Percentiles rank a stretch among this genome's conserved stretches.
phyloP scores from a whole-genome alignment of 2,797 vertebrate genomes.

The Diplodus puntazzo region DNA sequence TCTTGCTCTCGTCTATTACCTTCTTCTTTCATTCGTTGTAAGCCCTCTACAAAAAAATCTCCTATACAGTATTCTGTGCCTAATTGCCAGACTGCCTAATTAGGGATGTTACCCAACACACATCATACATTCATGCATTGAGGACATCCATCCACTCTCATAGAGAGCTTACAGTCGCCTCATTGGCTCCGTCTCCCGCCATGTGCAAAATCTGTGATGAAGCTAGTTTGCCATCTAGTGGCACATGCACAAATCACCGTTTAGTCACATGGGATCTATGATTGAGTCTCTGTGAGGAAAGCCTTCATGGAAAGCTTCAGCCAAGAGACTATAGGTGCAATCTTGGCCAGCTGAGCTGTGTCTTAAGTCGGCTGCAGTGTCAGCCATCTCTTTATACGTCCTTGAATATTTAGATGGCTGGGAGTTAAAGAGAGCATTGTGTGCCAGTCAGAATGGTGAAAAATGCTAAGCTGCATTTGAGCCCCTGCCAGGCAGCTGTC shows the following conservation, averaged over 20 bases:
- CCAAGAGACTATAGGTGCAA: slow-evolving; percentile 77
- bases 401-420: slow-evolving; percentile 85
- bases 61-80: slow-evolving; percentile 74
- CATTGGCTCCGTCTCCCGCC: slow-evolving; percentile 49
- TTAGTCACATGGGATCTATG: slow-evolving; percentile 53
- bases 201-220: slow-evolving; percentile 68
- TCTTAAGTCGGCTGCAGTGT: slow-evolving; percentile 80
- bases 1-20: slow-evolving; percentile 60
- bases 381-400: slow-evolving; percentile 81
- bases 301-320: slow-evolving; percentile 77
- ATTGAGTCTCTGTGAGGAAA: slow-evolving; percentile 74
- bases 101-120: slow-evolving; percentile 83
- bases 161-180: slow-evolving; percentile 69
- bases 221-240: slow-evolving; percentile 89
- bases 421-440: slow-evolving; percentile 85
- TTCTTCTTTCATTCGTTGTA: slow-evolving; percentile 58
- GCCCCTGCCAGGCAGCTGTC: slow-evolving; percentile 87
- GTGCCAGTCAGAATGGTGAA: slow-evolving; percentile 84
- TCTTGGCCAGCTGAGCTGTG: slow-evolving; percentile 80
- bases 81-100: slow-evolving; percentile 84
- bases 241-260: slow-evolving; percentile 56
- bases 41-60: slow-evolving; percentile 71
- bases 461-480: slow-evolving; percentile 87
- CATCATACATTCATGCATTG: slow-evolving; percentile 83
- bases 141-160: slow-evolving; percentile 80